Percentiles rank a stretch among this genome's conserved stretches.
Conservation (phyloP, 2,888 invertebrate species). For the Dimorphilus gyrociliatus region DNA sequence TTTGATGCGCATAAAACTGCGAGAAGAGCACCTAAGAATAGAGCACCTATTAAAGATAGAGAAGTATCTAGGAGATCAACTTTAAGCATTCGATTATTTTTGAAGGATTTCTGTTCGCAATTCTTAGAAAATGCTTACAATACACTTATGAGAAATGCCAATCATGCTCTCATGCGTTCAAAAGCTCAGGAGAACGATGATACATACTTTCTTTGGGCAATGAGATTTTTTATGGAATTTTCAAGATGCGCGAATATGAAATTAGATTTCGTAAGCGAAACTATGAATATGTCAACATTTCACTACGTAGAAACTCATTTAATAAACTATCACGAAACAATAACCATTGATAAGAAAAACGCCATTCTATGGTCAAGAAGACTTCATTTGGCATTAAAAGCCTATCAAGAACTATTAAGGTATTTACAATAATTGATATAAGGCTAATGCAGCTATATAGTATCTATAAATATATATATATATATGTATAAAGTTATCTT, state of each 20-base stretch:
- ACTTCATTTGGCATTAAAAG: conserved; percentile 62
- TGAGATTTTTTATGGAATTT: conserved; percentile 93
- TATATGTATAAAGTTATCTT: too few species aligned
- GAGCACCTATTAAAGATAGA: conserved; percentile 49
- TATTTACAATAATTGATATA: too few species aligned
- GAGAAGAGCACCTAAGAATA: conserved; percentile 65
- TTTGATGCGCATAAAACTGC: conserved; percentile 57
- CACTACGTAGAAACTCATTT: conserved; percentile 85
- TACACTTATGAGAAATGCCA: conserved; percentile 69
- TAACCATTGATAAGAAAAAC: conserved; percentile 68
- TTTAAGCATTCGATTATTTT: conserved; percentile 66
- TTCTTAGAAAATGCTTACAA: conserved; percentile 84
- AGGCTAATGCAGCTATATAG: too few species aligned
- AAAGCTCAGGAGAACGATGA: conserved; percentile 65
- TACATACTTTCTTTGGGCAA: conserved; percentile 79
- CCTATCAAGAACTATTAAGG: conserved; percentile 63
- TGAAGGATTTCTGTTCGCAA: conserved; percentile 79
- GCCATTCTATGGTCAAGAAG: conserved; percentile 59
- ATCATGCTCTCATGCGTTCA: conserved; percentile 43
- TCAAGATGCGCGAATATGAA: conserved; percentile 51
- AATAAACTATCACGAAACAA: conserved; percentile 63
- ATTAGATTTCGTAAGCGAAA: conserved; percentile 53
- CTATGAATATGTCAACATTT: conserved; percentile 73
- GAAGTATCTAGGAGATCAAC: conserved; percentile 60
- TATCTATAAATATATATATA: too few species aligned